Evolutionary conservation across 2,888 invertebrate species (phyloP).

Genomic region (Microplitis manilae): DNA sequence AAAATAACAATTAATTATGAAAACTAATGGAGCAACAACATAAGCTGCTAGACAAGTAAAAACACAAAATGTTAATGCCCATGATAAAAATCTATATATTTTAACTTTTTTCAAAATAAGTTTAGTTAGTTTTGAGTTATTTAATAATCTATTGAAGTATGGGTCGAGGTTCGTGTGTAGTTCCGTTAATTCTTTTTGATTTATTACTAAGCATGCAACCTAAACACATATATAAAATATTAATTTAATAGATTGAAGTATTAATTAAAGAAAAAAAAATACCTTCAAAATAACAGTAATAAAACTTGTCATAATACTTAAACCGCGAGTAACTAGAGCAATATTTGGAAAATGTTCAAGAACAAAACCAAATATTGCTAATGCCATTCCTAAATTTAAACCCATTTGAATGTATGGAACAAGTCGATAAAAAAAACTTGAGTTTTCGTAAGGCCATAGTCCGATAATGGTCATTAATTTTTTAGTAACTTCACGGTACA

Average conservation of each 20-base stretch:
- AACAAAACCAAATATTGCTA: conserved; percentile 40
- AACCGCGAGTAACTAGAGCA: conserved; percentile 40
- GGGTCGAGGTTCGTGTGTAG: conserved; percentile 14
- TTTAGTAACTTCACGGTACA: conserved; percentile 20
- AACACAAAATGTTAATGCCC: not conserved
- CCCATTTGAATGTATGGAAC: conserved; percentile 18
- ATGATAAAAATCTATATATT: not conserved
- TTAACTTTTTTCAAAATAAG: not conserved
- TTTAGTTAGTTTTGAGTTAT: not conserved
- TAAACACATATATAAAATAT: conserved; percentile 8
- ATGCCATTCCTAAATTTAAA: not conserved
- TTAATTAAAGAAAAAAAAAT: not conserved
- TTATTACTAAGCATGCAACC: conserved; percentile 2
- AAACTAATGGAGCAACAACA: not conserved
- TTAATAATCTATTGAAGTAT: not conserved
- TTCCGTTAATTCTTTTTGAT: not conserved
- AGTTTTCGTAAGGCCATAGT: conserved; percentile 29
- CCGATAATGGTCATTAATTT: conserved; percentile 24
- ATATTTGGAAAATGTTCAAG: conserved; percentile 37
- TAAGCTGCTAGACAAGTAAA: not conserved
- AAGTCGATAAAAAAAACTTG: conserved; percentile 15
- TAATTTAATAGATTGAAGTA: not conserved
- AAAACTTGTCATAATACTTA: conserved; percentile 43
- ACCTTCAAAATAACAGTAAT: conserved; percentile 26
- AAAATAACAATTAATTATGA: not conserved